Evolutionary conservation across 2,797 vertebrate genomes (phyloP), one percentile per base, ranked within the genome.

Genomic region (Cryptoblepharus egeriae): DNA sequence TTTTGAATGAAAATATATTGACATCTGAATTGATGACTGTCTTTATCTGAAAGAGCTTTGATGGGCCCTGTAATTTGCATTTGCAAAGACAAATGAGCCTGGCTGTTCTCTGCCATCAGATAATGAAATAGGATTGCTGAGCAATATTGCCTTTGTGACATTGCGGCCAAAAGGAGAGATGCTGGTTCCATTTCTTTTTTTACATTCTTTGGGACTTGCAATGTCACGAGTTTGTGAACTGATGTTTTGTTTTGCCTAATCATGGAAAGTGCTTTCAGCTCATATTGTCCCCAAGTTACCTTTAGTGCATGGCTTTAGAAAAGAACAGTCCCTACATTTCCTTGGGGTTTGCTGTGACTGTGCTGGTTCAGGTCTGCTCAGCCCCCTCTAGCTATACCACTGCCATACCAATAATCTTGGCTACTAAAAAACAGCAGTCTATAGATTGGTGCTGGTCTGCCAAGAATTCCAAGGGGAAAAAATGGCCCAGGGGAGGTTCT

Each of bases 41-140:
- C 70, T 85, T 80, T 83, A 79, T 81, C 67, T 45, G 55, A 79
- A 81, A 79, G 65, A 85, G 78, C 80, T 82, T 49, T 63, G 86
- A 80, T 90, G 79, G 69, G 85, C 67, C 84, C 76, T 64, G 65
- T 90, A 90, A 93, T 92, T 83, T 61, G 39, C 90, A 88, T 78
- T 83, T 88, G 80, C 16, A 90, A 77, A 79, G 83, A 72, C 88
- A 65, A 63, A 90, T 76, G 61, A 55, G 13, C 85, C 68, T 75
- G 26, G 45, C 67, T 58, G 77, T 68, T 89, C 89, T 89, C 77
- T 80, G 68, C 69, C 68, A 82, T 84, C 12, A 18, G 76, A 86
- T 84, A 85, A 82, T 5, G 77, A 74, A 67, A 37, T 80, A 79
- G 60, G 88, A 85, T 76, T 88, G 64, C 68, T 55, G 75, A 26